These are phyloP conservation scores for Cinara cedri DNA, from an alignment of 2,888 invertebrate species.

Conservation along the genomic window DNA sequence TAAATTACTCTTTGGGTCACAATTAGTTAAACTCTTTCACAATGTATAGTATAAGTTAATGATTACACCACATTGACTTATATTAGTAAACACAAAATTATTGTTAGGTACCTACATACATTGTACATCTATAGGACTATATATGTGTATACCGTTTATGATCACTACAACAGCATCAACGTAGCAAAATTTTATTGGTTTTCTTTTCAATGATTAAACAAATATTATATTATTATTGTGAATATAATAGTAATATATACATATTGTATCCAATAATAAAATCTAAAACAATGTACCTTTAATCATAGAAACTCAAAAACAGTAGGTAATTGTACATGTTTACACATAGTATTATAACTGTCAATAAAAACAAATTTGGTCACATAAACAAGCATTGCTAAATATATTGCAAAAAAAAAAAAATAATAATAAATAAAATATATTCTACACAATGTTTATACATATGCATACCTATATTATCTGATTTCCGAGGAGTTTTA, in stretches of 20 bases:
- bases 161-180: background rate
- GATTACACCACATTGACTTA: too few species aligned
- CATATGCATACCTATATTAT: background rate
- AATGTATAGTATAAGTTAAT: too few species aligned
- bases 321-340: background rate
- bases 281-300: background rate
- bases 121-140: too few species aligned
- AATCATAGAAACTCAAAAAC: background rate
- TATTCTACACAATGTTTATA: background rate
- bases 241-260: background rate
- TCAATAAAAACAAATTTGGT: constrained; percentile 17
- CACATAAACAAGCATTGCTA: constrained; percentile 8
- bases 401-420: background rate
- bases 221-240: background rate
- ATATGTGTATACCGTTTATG: too few species aligned
- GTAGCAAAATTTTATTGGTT: background rate
- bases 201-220: background rate
- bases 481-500: background rate
- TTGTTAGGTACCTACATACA: too few species aligned
- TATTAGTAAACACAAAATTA: too few species aligned
- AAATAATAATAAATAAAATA: too few species aligned
- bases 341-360: too few species aligned
- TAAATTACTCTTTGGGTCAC: too few species aligned
- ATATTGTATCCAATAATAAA: background rate
- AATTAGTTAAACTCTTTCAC: too few species aligned